Base-by-base conservation (phyloP, 2,113 vertebrate genomes). In the Podarcis muralis region DNA sequence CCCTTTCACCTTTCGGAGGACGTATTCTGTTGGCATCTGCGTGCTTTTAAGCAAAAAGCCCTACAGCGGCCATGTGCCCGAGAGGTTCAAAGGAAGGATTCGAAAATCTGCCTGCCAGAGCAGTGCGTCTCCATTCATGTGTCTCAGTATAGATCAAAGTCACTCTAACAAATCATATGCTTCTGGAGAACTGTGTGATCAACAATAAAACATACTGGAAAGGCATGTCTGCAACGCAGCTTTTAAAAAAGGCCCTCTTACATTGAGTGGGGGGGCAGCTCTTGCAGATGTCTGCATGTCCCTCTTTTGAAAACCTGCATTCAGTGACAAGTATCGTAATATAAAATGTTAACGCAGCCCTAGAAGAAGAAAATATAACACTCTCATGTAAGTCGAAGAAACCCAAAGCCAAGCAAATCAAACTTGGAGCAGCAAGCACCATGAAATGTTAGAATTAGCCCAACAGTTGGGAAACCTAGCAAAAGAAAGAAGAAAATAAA, bases 11-110 rank as follows among this genome's bases (percentile, higher is more conserved):
- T 83, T 87, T 87, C 13, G 59, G 32, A 74, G 69, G 30, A n/a
- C 23, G 2, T 76, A 23, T 4, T 83, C 81, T 11, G 3, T 40
- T 88, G 69, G 22, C 0, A 0, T 76, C 53, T 86, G 27, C 37
- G 16, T 59, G 59, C 25, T 91, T 83, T 81, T 68, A 78, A 53
- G n/a, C 48, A 86, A 25, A 84, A 83, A 92, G 66, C 25, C 59
- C 7, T 1, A 57, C 30, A 84, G 85, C 43, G 82, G 86, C 18
- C 75, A 4, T 25, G n/a, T 23, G 53, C 78, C 71, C 32, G 18
- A 86, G 76, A 35, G 43, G 87, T 25, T 35, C 72, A 85, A 89
- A 83, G 53, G 40, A 76, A 90, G 32, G 32, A 23, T 68, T 77
- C 48, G 62, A 23, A 76, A 71, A 62, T 20, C 77, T 68, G 69